A percentile compares a stretch with the other conserved stretches of the same genome.
Evolutionary conservation across 2,113 vertebrate genomes (phyloP).

Genomic region (Turnix velox): DNA sequence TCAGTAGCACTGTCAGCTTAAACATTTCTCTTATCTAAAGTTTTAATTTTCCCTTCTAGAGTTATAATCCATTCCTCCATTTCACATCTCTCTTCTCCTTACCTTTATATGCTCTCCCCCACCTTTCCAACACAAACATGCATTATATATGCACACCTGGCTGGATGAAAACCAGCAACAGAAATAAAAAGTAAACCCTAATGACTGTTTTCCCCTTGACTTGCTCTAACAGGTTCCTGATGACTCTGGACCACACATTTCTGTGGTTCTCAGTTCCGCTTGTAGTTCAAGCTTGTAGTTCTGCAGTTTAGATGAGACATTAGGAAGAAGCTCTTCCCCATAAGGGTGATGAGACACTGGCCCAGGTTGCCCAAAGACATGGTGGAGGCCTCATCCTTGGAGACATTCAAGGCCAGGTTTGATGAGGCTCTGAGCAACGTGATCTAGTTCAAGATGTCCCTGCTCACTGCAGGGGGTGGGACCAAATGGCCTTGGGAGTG

Average conservation of each 20-base stretch:
- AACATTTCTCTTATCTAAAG: rapidly evolving
- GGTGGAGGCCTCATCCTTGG: too few relatives aligned
- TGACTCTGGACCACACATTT: rapidly evolving
- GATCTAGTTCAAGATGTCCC: too few relatives aligned
- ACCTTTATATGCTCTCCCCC: neutral
- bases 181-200: neutral
- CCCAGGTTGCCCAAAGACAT: too few relatives aligned
- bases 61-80: neutral
- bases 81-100: neutral
- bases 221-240: neutral
- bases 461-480: too few relatives aligned
- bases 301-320: too few relatives aligned
- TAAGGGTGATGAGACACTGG: too few relatives aligned
- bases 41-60: neutral
- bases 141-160: rapidly evolving
- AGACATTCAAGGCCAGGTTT: too few relatives aligned
- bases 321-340: too few relatives aligned
- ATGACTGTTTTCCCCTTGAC: neutral
- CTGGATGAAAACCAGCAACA: neutral
- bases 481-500: too few relatives aligned
- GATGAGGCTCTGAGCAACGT: too few relatives aligned
- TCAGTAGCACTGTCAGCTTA: neutral
- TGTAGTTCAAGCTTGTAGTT: neutral
- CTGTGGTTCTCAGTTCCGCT: neutral
- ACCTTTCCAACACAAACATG: rapidly evolving